Evolutionary conservation across 2,113 vertebrate genomes (phyloP).

Genomic region (Panurus biarmicus): DNA sequence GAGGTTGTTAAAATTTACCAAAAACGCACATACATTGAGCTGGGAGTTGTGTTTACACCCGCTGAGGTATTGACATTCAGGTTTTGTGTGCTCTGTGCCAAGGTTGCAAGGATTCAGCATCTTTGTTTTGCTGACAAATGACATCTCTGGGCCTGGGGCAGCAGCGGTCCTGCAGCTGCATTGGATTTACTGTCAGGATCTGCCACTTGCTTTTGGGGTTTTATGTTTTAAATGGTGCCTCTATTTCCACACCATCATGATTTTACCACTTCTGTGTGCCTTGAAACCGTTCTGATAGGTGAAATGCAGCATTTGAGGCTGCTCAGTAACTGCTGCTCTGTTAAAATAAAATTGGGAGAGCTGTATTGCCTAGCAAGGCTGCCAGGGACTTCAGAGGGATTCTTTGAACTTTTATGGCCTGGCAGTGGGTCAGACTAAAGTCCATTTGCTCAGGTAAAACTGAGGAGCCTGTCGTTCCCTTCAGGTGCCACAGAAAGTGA

Average conservation of each 20-base stretch:
- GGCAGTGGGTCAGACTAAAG: neutral
- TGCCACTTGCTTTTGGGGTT: neutral
- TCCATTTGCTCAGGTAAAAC: neutral
- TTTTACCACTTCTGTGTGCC: neutral
- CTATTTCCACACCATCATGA: neutral
- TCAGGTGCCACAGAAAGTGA: neutral
- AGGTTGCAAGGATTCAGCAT: conserved; percentile 38
- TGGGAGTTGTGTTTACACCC: neutral
- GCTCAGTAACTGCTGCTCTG: neutral
- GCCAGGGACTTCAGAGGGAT: neutral
- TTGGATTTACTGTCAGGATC: neutral
- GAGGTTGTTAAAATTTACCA: neutral
- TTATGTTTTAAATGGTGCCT: neutral
- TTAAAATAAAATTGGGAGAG: neutral
- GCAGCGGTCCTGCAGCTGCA: neutral
- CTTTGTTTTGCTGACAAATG: conserved; percentile 17
- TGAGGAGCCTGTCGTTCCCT: neutral
- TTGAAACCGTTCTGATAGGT: neutral
- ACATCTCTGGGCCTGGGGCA: neutral
- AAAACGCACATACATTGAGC: neutral
- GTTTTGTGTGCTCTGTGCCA: neutral
- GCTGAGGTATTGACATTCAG: neutral
- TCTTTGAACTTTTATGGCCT: neutral
- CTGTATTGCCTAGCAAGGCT: neutral
- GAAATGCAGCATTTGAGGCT: neutral